Conservation (phyloP, 2,113 vertebrate genomes). For the Gadus chalcogrammus region DNA sequence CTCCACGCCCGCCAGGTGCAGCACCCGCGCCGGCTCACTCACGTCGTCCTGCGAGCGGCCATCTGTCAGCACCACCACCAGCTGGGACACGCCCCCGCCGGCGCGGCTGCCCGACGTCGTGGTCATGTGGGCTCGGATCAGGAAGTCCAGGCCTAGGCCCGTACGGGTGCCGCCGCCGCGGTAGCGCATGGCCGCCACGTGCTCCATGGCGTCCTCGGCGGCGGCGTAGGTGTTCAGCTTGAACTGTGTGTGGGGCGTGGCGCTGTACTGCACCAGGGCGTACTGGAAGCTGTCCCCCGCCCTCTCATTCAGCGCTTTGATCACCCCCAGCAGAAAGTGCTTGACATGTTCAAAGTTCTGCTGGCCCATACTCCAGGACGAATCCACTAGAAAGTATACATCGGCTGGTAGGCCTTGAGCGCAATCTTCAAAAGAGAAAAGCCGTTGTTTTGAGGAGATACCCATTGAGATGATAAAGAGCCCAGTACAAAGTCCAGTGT, state of each 20-base stretch:
- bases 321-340: slow-evolving; percentile 82
- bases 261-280: slow-evolving; percentile 84
- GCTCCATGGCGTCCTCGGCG: slow-evolving; percentile 75
- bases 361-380: slow-evolving; percentile 82
- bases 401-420: slow-evolving; percentile 80
- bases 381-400: slow-evolving; percentile 94
- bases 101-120: slow-evolving; percentile 82
- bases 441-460: slow-evolving; percentile 70
- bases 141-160: slow-evolving; percentile 81
- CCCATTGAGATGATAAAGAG: slow-evolving; percentile 24
- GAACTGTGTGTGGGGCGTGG: slow-evolving; percentile 82
- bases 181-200: slow-evolving; percentile 80
- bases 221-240: slow-evolving; percentile 78
- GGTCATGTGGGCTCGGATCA: slow-evolving; percentile 78
- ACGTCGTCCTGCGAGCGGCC: slow-evolving; percentile 79
- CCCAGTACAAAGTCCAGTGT: slow-evolving; percentile 41
- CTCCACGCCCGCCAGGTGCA: slow-evolving; percentile 74
- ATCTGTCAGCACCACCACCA: slow-evolving; percentile 81
- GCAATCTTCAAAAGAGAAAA: slow-evolving; percentile 84
- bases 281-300: slow-evolving; percentile 78
- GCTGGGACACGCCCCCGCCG: slow-evolving; percentile 75
- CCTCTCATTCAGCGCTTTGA: slow-evolving; percentile 79
- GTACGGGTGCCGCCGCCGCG: slow-evolving; percentile 75
- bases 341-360: slow-evolving; percentile 84
- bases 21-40: slow-evolving; percentile 71